A percentile compares a stretch with the other conserved stretches of the same genome.
Evolutionary conservation across 1,140 invertebrate species (phyloP).

Genomic region (Chlorops oryzae): DNA sequence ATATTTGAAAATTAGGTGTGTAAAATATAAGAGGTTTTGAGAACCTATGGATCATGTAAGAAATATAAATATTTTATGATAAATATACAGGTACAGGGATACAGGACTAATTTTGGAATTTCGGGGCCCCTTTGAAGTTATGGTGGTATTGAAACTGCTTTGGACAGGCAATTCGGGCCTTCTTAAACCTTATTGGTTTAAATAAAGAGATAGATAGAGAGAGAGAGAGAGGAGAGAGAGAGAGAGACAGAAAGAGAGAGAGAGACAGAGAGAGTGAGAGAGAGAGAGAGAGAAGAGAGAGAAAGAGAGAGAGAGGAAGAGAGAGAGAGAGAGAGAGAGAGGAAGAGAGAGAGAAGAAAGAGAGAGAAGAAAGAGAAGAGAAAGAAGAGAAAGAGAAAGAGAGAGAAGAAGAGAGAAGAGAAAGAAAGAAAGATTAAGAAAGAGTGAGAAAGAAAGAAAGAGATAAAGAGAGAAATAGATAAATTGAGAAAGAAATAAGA

Average conservation of each 20-base stretch:
- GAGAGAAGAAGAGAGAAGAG: neutral
- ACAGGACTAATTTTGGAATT: too few relatives aligned
- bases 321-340: neutral
- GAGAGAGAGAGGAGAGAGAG: neutral
- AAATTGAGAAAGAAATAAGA: too few relatives aligned
- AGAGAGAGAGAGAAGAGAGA: neutral
- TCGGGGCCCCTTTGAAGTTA: too few relatives aligned
- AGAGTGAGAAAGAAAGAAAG: neutral
- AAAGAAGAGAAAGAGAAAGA: neutral
- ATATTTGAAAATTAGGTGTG: constrained; percentile 1
- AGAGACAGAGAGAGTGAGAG: neutral
- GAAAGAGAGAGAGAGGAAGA: neutral
- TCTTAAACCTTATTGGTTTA: neutral
- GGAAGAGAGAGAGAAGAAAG: neutral
- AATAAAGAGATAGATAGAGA: neutral
- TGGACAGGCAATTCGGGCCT: too few relatives aligned
- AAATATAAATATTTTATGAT: too few relatives aligned
- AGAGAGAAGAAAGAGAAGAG: neutral
- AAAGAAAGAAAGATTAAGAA: neutral
- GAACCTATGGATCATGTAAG: neutral
- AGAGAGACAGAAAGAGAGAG: neutral
- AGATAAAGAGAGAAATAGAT: too few relatives aligned
- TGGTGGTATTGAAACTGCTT: too few relatives aligned
- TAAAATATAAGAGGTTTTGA: neutral
- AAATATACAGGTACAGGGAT: too few relatives aligned